Evolutionary conservation across 35 echinoderm and acorn worm species (phyloP).

Genomic region (Apostichopus parvimensis): DNA sequence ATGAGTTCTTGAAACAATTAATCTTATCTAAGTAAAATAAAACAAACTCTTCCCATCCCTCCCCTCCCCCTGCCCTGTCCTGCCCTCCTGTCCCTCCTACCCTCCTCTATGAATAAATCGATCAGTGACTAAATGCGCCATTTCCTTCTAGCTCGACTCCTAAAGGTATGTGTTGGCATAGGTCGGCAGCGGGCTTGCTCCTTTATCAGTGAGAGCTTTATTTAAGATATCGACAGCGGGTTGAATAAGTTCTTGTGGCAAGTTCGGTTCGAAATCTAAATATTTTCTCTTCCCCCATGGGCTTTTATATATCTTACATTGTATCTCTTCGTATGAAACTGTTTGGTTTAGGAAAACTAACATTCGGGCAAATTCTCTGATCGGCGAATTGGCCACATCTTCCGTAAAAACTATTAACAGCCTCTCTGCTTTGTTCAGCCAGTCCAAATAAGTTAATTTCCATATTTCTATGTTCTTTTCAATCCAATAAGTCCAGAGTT

Average conservation of each 20-base stretch:
- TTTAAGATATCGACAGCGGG: background rate
- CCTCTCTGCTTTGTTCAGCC: background rate
- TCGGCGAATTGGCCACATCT: background rate
- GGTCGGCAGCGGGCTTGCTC: background rate
- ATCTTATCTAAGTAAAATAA: too few relatives aligned
- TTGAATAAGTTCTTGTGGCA: background rate
- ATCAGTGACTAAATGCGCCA: too few relatives aligned
- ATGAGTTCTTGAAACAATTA: too few relatives aligned
- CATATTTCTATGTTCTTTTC: background rate
- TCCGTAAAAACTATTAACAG: background rate
- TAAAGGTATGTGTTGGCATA: background rate
- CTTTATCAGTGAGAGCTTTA: background rate
- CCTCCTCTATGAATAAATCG: too few relatives aligned
- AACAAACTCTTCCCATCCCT: too few relatives aligned
- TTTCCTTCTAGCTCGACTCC: too few relatives aligned
- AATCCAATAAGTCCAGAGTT: background rate
- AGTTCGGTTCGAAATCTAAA: constrained; percentile 10
- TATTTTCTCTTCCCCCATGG: constrained; percentile 20
- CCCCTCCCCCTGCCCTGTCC: too few relatives aligned
- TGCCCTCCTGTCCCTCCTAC: too few relatives aligned
- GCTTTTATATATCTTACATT: background rate
- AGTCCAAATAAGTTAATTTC: background rate
- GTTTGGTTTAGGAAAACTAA: constrained; percentile 13
- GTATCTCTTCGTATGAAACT: background rate
- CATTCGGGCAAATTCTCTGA: constrained; percentile 11